These are phyloP conservation scores for Panopea generosa DNA, from an alignment of 2,888 invertebrate species.

Conservation along the genomic window DNA sequence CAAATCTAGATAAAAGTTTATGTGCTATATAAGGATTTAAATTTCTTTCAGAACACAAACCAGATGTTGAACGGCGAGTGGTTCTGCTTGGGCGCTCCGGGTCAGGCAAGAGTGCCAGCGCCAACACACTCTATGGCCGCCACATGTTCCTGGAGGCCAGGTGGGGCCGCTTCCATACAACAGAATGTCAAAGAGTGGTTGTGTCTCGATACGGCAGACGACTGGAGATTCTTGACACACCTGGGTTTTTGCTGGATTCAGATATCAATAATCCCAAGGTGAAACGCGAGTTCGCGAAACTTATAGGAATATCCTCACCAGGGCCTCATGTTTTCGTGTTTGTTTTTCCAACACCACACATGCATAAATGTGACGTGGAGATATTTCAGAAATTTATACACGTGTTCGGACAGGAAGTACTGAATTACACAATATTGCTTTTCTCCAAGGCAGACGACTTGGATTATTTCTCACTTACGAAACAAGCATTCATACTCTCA, in stretches of 20 bases:
- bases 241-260: slow-evolving; percentile 57
- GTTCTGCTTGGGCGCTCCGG: slow-evolving; percentile 55
- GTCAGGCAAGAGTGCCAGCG: slow-evolving; percentile 58
- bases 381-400: slow-evolving; percentile 60
- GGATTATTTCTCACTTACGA: slow-evolving; percentile 63
- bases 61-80: slow-evolving; percentile 53
- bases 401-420: slow-evolving; percentile 54
- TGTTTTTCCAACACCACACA: slow-evolving; percentile 63
- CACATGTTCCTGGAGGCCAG: slow-evolving; percentile 58
- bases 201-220: slow-evolving; percentile 51
- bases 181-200: slow-evolving; percentile 54
- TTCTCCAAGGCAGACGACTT: slow-evolving; percentile 63
- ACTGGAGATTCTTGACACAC: slow-evolving; percentile 58
- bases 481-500: slow-evolving; percentile 62
- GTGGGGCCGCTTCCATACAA: slow-evolving; percentile 63
- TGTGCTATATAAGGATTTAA: too few relatives aligned
- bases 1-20: too few relatives aligned
- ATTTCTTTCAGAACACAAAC: slow-evolving; percentile 29
- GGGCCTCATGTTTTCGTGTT: slow-evolving; percentile 63
- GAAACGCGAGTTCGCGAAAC: slow-evolving; percentile 56
- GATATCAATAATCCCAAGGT: slow-evolving; percentile 53
- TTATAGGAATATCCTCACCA: slow-evolving; percentile 56
- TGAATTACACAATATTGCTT: slow-evolving; percentile 53
- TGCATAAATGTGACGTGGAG: slow-evolving; percentile 64
- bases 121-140: slow-evolving; percentile 58